Base-by-base conservation (phyloP, 2,888 invertebrate species). In the Pelosia muscerda region DNA sequence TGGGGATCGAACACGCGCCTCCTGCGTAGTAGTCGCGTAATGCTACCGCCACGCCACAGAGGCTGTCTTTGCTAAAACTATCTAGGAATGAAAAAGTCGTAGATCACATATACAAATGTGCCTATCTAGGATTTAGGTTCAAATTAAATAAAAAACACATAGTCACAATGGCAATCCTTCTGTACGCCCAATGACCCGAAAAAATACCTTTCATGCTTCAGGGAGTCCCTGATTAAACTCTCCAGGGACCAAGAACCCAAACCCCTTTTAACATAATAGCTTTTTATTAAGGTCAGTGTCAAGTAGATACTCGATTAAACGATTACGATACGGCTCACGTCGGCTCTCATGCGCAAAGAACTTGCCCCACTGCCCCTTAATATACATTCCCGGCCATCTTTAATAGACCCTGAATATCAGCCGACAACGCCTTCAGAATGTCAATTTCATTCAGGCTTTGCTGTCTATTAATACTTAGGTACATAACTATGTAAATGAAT, bases 371-470 rank as follows among this genome's bases (percentile, higher is more conserved):
- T 42, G 56, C 55, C 69, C 42, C 49, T 31, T 65, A 79, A 72
- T 78, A 67, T 61, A 68, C 67, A 79, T 74, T 76, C 71, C 53
- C 19, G 22, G 15, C 60, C 63, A 62, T 57, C 65, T 23, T 65
- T 61, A 64, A 62, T 64, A 25, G 66, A 60, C 34, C 25, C 53
- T 59, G 22, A 61, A 66, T 63, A 66, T 57, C 56, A 22, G 34
- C 9, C 54, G 25, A 64, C 54, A 22, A 64, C 54, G 65, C n/a
- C 53, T 28, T 26, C 19, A 56, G 70, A 65, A 68, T 61, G 58
- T 42, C 60, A 69, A 68, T 69, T 66, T 66, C 60, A 42, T 31
- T 54, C 13, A n/a, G 28, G 28, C 58, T 57, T 38, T 15, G 53
- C 42, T 19, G 11, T 31, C 31, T 49, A 22, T 34, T 56, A 63